phyloP scores from a whole-genome alignment of 2,797 vertebrate species.

The Nothura maculosa region DNA sequence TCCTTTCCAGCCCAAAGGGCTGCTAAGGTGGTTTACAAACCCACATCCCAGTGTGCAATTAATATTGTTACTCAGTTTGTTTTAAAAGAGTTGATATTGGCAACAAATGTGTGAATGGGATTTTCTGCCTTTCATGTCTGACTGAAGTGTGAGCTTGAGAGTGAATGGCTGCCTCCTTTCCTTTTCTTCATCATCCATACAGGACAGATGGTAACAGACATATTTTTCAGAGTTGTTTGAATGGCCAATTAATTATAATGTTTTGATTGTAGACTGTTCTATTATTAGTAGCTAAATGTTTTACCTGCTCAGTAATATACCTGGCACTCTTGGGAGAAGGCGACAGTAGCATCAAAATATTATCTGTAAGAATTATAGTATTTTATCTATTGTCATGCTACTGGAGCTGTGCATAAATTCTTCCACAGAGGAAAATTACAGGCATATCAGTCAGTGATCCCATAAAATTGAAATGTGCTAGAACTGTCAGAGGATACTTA shows the following conservation, averaged over 20 bases:
- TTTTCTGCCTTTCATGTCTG: neutral
- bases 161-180: neutral
- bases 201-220: neutral
- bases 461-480: neutral
- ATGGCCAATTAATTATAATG: neutral
- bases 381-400: neutral
- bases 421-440: neutral
- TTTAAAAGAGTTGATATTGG: neutral
- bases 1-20: neutral
- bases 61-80: neutral
- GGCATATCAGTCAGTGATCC: neutral
- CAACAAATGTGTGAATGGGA: neutral
- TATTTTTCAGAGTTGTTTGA: neutral
- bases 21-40: neutral
- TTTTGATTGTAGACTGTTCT: neutral
- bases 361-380: neutral
- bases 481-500: neutral
- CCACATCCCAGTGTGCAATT: neutral
- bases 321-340: neutral
- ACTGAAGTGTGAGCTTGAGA: neutral
- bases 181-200: neutral
- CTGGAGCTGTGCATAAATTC: neutral
- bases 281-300: neutral
- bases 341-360: neutral
- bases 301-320: neutral